These are phyloP conservation scores for Styela plicata DNA, from an alignment of 23 tunicate genomes.

Conservation along the genomic window DNA sequence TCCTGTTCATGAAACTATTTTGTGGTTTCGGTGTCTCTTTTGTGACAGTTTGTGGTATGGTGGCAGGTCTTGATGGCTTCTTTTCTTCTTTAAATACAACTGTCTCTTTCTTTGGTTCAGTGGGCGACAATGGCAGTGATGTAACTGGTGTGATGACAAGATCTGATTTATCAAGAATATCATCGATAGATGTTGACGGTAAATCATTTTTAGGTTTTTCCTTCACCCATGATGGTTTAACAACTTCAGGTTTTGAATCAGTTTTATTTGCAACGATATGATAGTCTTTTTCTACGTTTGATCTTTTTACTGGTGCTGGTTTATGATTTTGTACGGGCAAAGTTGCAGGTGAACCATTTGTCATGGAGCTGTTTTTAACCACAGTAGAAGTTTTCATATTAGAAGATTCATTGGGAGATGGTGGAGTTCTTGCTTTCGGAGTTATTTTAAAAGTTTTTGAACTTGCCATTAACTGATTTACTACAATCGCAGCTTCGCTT, in stretches of 20 bases:
- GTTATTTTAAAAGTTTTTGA: conserved; percentile 22
- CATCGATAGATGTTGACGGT: conserved; percentile 6
- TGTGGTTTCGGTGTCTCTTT: background rate
- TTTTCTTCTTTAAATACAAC: background rate
- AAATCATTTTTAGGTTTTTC: background rate
- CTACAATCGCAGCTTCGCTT: conserved; percentile 1
- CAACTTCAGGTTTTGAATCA: background rate
- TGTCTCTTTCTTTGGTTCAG: background rate
- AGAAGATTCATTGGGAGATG: background rate
- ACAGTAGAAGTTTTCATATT: background rate
- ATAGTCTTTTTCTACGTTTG: background rate
- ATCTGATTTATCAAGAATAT: background rate
- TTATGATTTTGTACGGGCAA: background rate
- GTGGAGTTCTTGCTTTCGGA: background rate
- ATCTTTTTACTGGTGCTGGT: background rate
- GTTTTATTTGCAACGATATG: background rate
- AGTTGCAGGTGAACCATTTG: background rate
- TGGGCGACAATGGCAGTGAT: background rate
- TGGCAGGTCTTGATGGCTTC: background rate
- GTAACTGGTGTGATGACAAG: background rate
- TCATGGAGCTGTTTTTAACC: background rate
- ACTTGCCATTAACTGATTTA: background rate
- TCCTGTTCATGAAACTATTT: background rate
- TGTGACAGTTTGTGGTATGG: background rate
- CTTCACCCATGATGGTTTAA: background rate